Percentiles rank a stretch among this genome's conserved stretches.
Evolutionary conservation across 2,888 invertebrate genomes (phyloP).

Genomic region (Celastrina argiolus): DNA sequence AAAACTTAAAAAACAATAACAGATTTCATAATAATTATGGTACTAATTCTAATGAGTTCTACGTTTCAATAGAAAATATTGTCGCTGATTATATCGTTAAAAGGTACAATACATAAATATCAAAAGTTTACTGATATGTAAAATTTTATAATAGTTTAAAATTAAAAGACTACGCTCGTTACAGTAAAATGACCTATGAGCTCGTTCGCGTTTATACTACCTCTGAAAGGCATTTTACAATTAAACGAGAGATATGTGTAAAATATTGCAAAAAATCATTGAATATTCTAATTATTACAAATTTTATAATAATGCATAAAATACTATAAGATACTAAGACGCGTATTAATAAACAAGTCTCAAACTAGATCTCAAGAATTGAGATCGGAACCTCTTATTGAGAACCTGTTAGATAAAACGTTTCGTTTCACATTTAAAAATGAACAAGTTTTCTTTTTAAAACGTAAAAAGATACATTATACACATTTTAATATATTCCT

Average conservation of each 20-base stretch:
- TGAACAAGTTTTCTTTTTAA: too few relatives aligned
- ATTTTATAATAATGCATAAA: too few relatives aligned
- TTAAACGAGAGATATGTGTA: neutral
- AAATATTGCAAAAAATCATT: neutral
- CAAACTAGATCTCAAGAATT: too few relatives aligned
- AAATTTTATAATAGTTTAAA: slow-evolving; percentile 16
- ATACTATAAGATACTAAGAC: too few relatives aligned
- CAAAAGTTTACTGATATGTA: slow-evolving; percentile 18
- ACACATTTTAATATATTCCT: too few relatives aligned
- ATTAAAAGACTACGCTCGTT: slow-evolving; percentile 25
- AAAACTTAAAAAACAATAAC: slow-evolving; percentile 9
- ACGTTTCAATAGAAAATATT: slow-evolving; percentile 18
- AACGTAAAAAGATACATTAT: too few relatives aligned
- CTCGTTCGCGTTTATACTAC: slow-evolving; percentile 10
- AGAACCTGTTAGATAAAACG: too few relatives aligned
- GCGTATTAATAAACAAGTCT: too few relatives aligned
- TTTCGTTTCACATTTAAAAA: too few relatives aligned
- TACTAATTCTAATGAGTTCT: slow-evolving; percentile 11
- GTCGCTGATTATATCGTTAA: slow-evolving; percentile 17
- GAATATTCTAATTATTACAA: neutral
- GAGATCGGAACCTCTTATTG: too few relatives aligned
- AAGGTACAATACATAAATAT: slow-evolving; percentile 17
- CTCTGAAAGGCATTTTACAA: neutral
- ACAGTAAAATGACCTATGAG: slow-evolving; percentile 19
- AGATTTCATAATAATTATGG: neutral